Percentiles rank a stretch among this genome's conserved stretches.
Conservation (phyloP, 2,113 vertebrate species). For the Loxodonta africana region DNA sequence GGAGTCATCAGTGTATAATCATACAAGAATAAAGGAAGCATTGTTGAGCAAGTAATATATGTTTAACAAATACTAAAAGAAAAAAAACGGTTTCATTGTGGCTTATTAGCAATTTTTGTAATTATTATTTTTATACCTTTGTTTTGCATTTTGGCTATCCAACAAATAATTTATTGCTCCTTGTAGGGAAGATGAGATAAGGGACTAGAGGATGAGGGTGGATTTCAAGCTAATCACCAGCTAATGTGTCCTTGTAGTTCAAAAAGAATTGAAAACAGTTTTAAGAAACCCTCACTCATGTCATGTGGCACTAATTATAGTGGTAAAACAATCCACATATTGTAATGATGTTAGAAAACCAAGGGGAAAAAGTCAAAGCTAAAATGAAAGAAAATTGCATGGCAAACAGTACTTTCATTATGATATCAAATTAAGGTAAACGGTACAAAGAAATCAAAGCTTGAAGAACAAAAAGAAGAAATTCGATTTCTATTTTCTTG, state of each 20-base stretch:
- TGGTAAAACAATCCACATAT: slow-evolving; percentile 51
- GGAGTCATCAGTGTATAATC: slow-evolving; percentile 42
- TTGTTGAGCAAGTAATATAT: neutral
- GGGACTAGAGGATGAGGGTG: neutral
- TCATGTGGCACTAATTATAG: slow-evolving; percentile 36
- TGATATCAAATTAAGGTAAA: slow-evolving; percentile 45
- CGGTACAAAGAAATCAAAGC: neutral
- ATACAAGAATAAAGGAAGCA: neutral
- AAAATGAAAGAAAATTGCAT: slow-evolving; percentile 54
- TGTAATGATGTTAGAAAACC: slow-evolving; percentile 58
- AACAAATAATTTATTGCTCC: neutral
- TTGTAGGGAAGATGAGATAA: neutral
- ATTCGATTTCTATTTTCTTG: slow-evolving; percentile 7
- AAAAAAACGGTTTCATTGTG: neutral
- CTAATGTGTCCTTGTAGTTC: slow-evolving; percentile 18
- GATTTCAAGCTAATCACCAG: slow-evolving; percentile 62
- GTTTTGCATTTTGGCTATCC: neutral
- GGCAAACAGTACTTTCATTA: slow-evolving; percentile 44
- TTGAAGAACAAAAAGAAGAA: neutral
- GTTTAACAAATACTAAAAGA: neutral
- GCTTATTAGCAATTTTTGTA: neutral
- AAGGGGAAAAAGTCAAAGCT: neutral
- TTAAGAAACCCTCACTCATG: slow-evolving; percentile 45
- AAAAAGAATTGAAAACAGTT: slow-evolving; percentile 46
- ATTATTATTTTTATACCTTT: slow-evolving; percentile 22